Base-by-base conservation (phyloP, 2,113 vertebrate species). In the Rhea pennata region DNA sequence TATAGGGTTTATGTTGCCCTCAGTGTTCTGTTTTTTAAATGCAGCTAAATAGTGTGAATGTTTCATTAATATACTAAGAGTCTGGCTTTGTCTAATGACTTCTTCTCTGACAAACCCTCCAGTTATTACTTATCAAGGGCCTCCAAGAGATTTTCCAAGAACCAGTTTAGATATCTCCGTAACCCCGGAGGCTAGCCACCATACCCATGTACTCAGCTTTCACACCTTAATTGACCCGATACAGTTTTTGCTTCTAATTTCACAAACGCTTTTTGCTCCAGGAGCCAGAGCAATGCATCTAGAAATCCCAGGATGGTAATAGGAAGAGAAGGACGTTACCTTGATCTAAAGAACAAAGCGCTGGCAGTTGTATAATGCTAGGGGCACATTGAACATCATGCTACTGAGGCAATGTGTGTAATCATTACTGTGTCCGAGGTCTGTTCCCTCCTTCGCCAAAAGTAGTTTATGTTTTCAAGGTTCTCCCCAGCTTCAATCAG, bases 1-100 rank as follows among this genome's bases (percentile, higher is more conserved):
- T 96, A 79, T 29, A 88, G 50, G 83, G 67, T 92, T 94, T 94
- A 81, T 70, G 36, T 84, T 97, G 91, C 96, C 92, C 81, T 97
- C 29, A 77, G 40, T 82, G 48, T 70, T 83, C 90, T 71, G 93
- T 15, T 70, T 87, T 95, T 89, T 67, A 69, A 93, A 95, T 61
- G 54, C 50, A 90, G 58, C 10, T 73, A 74, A 76, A 83, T 27
- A 93, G 40, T 62, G 29, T 95, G 44, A 76, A n/a, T 26, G 86
- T 94, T 97, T 97, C 58, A 92, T 82, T 71, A 93, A 88, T 76
- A 93, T 65, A 84, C 39, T n/a, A 26, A 77, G 44, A 92, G 51
- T 80, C 46, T 95, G 82, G 40, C 9, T 90, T 86, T 71, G 74
- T 74, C 31, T 96, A 61, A 50, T 92, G 75, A 94, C 91, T 87